Conservation (phyloP, 2,888 invertebrate genomes). For the Endotricha flammealis region DNA sequence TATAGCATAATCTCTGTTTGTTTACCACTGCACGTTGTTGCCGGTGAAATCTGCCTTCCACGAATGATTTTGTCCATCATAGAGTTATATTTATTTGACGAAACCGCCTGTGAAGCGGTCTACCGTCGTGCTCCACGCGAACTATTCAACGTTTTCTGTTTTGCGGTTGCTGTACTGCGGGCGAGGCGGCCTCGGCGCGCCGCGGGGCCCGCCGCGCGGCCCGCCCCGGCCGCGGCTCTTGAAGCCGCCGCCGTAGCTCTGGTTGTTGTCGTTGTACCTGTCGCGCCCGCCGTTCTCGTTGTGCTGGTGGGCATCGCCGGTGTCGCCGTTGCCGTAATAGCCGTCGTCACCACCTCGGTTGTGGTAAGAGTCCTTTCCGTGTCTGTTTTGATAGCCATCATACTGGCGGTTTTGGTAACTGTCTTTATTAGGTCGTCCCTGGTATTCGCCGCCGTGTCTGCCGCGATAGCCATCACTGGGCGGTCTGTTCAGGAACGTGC, state of each 20-base stretch:
- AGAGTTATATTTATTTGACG: slow-evolving; percentile 31
- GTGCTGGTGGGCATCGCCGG: slow-evolving; percentile 61
- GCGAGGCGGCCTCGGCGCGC: slow-evolving; percentile 40
- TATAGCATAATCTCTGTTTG: slow-evolving; percentile 80
- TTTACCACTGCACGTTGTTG: slow-evolving; percentile 80
- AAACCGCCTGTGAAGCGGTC: slow-evolving; percentile 28
- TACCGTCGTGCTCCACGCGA: slow-evolving; percentile 24
- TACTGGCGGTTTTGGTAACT: slow-evolving; percentile 52
- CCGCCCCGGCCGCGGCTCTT: slow-evolving; percentile 74
- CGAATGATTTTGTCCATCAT: slow-evolving; percentile 73
- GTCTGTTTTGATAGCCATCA: slow-evolving; percentile 56
- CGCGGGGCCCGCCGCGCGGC: slow-evolving; percentile 44
- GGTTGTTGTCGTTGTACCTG: slow-evolving; percentile 63
- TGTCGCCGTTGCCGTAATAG: slow-evolving; percentile 64
- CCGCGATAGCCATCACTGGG: slow-evolving; percentile 52
- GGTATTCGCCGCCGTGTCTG: slow-evolving; percentile 49
- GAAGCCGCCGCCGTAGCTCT: slow-evolving; percentile 77
- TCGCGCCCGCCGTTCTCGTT: slow-evolving; percentile 72
- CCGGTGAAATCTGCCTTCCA: slow-evolving; percentile 84
- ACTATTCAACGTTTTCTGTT: slow-evolving; percentile 56
- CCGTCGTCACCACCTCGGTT: slow-evolving; percentile 46
- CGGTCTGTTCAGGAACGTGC: slow-evolving; percentile 49
- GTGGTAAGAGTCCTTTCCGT: slow-evolving; percentile 49
- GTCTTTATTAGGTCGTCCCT: slow-evolving; percentile 49
- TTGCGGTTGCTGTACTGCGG: slow-evolving; percentile 56